Conservation (phyloP, 2,797 vertebrate genomes). For the Bryconaethiops microstoma region DNA sequence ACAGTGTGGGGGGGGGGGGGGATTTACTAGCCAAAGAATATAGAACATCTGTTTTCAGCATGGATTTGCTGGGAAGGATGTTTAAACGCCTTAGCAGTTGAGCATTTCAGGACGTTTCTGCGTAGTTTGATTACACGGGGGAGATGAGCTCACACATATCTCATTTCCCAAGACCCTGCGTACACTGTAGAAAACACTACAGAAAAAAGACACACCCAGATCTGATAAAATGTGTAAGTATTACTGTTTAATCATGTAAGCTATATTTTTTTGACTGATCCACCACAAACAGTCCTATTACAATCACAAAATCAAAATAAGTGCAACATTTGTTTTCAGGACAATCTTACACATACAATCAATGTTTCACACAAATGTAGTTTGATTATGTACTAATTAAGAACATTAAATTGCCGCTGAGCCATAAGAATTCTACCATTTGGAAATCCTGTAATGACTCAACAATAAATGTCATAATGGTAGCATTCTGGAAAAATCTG, state of each 20-base stretch:
- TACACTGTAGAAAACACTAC: slow-evolving; percentile 61
- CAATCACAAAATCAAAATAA: slow-evolving; percentile 12
- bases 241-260: slow-evolving; percentile 69
- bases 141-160: slow-evolving; percentile 75
- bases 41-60: slow-evolving; percentile 77
- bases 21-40: slow-evolving; percentile 61
- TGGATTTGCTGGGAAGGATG: slow-evolving; percentile 48
- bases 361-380: slow-evolving; percentile 2
- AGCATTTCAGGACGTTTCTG: slow-evolving; percentile 59
- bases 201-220: slow-evolving; percentile 76
- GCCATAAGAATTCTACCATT: slow-evolving; percentile 30
- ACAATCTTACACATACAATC: slow-evolving; percentile 2
- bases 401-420: not conserved
- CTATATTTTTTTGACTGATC: slow-evolving; percentile 1
- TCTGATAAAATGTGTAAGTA: slow-evolving; percentile 63
- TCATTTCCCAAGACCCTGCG: slow-evolving; percentile 63
- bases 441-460: slow-evolving; percentile 46
- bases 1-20: slow-evolving; percentile 17
- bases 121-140: slow-evolving; percentile 64
- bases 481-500: slow-evolving; percentile 29
- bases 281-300: not conserved
- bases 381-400: slow-evolving; percentile 4
- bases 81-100: slow-evolving; percentile 53
- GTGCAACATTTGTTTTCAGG: not conserved
- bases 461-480: slow-evolving; percentile 30